These are phyloP conservation scores for Pempheris klunzingeri DNA, from an alignment of 2,797 vertebrate species.

Conservation along the genomic window DNA sequence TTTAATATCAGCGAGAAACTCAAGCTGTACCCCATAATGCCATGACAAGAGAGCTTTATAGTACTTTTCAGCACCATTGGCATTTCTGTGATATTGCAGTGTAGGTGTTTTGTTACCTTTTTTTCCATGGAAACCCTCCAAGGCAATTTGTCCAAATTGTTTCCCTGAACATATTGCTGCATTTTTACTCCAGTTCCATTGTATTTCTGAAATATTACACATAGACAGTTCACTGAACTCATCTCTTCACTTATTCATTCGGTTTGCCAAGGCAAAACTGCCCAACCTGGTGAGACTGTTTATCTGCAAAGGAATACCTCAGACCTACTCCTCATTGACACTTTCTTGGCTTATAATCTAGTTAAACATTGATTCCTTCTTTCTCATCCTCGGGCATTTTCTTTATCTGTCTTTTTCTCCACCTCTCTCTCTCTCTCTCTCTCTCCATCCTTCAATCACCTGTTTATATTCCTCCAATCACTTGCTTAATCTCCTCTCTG, in stretches of 20 bases:
- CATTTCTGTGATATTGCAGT: constrained; percentile 38
- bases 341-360: constrained; percentile 70
- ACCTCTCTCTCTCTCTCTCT: constrained; percentile 6
- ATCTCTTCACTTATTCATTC: constrained; percentile 76
- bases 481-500: constrained; percentile 39
- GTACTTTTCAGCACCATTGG: constrained; percentile 25
- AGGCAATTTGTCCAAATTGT: constrained; percentile 53
- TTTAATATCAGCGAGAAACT: constrained; percentile 20
- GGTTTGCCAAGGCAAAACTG: constrained; percentile 58
- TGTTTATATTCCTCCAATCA: constrained; percentile 42
- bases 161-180: constrained; percentile 40
- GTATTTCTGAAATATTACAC: constrained; percentile 61
- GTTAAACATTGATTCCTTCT: constrained; percentile 72
- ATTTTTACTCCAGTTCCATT: constrained; percentile 41
- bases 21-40: not conserved
- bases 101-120: constrained; percentile 44
- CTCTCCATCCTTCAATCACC: constrained; percentile 36
- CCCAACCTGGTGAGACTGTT: constrained; percentile 63
- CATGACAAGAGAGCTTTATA: constrained; percentile 34
- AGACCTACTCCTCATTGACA: constrained; percentile 61
- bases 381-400: constrained; percentile 60
- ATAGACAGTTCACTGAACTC: constrained; percentile 59
- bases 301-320: constrained; percentile 64
- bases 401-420: constrained; percentile 33
- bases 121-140: constrained; percentile 45